Evolutionary conservation across 2,113 vertebrate species (phyloP).

Genomic region (Melanerpes aurifrons): DNA sequence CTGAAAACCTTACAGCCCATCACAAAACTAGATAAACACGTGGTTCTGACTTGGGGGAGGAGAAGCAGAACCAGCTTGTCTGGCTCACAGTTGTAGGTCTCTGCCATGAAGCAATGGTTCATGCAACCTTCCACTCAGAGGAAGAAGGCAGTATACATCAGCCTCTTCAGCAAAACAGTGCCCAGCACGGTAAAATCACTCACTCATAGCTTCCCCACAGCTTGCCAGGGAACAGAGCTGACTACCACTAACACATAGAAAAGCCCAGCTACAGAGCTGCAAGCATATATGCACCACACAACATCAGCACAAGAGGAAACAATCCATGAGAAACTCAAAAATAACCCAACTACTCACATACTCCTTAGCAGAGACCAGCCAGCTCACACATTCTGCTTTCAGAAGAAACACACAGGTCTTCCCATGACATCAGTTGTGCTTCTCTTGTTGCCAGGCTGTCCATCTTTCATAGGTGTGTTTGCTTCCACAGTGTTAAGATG

Average conservation of each 20-base stretch:
- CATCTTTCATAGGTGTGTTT: background rate
- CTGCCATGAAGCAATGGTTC: background rate
- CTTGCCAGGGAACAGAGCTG: background rate
- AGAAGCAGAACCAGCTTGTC: background rate
- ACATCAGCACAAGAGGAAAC: background rate
- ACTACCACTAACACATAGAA: background rate
- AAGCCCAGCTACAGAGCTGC: background rate
- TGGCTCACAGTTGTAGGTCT: background rate
- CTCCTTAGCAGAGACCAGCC: accelerated
- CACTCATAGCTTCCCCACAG: background rate
- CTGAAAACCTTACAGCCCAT: background rate
- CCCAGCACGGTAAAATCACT: background rate
- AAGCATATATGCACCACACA: background rate
- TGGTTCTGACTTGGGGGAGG: background rate
- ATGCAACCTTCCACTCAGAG: background rate
- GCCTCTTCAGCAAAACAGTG: background rate
- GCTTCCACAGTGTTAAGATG: background rate
- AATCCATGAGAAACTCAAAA: background rate
- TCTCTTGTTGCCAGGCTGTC: background rate
- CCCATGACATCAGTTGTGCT: background rate
- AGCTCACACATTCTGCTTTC: accelerated
- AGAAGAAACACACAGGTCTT: background rate
- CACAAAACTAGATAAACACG: background rate
- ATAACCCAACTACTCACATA: background rate
- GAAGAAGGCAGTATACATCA: background rate